Evolutionary conservation across 1,140 invertebrate genomes (phyloP), one percentile per base, ranked within the genome.

Genomic region (Amphibalanus amphitrite): DNA sequence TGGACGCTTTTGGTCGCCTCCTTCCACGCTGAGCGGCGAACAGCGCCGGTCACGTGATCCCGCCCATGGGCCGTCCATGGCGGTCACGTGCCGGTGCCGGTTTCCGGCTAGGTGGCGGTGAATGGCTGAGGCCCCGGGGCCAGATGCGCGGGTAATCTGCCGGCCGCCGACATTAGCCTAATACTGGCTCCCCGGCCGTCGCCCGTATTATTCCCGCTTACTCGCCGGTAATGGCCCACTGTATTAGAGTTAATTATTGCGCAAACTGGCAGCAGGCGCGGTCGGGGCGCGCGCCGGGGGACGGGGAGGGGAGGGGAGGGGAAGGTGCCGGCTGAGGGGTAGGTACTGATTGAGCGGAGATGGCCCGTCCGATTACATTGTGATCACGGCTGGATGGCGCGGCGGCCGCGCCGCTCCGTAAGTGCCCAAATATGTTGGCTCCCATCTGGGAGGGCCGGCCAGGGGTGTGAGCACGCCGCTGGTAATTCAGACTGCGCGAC

Each of bases 181-280:
- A 59, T 59, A 59, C 47, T 20, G 13, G 47, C 47, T 59, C 47
- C 47, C 47, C 17, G 47, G 13, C 47, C 47, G 13, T 20, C 17
- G 47, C 10, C 47, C 47, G 47, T 20, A 59, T 59, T 59, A 59
- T 59, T 59, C 47, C 47, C 47, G 47, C 47, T 59, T 59, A 59
- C 47, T 20, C 13, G 47, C 1, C 47, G 17, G 47, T 59, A 59
- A 59, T 59, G 47, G 47, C 17, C 47, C 10, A 59, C 10, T 59
- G 47, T 59, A 59, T 59, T 59, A 59, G 47, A 59, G 47, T 59
- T 59, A 59, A 59, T 59, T 59, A 59, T 59, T 59, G 47, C 47
- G 47, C 47, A 59, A 59, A 59, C 47, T 59, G 47, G 47, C 47
- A 20, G 47, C 47, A 20, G 47, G 47, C 47, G 47, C 13, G 13